Percentiles rank a stretch among this genome's conserved stretches.
These are phyloP conservation scores for Kryptolebias marmoratus DNA, from an alignment of 2,113 vertebrate species.

Conservation along the genomic window DNA sequence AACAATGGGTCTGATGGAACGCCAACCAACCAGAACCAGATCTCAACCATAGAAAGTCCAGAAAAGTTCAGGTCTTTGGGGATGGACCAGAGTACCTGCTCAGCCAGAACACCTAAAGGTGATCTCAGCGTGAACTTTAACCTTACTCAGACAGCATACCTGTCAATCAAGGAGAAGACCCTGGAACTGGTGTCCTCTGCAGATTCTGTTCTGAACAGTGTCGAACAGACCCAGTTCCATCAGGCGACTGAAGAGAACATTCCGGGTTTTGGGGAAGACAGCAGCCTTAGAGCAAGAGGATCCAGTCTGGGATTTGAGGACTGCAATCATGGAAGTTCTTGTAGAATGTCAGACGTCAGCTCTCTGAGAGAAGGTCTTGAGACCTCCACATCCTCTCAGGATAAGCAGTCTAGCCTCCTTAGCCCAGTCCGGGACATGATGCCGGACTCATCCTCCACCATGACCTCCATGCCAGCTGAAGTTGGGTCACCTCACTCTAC, in stretches of 20 bases:
- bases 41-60: conserved; percentile 60
- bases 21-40: conserved; percentile 8
- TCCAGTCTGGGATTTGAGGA: conserved; percentile 63
- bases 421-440: conserved; percentile 81
- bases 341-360: conserved; percentile 59
- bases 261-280: conserved; percentile 52
- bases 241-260: conserved; percentile 67
- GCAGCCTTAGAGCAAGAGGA: conserved; percentile 35
- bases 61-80: conserved; percentile 60
- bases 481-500: conserved; percentile 90
- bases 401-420: conserved; percentile 80
- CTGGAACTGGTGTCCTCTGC: conserved; percentile 81
- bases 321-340: conserved; percentile 39
- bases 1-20: not conserved
- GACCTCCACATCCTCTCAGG: conserved; percentile 69
- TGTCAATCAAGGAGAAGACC: conserved; percentile 77
- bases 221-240: conserved; percentile 78
- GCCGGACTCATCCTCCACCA: conserved; percentile 82
- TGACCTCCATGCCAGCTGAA: conserved; percentile 88
- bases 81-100: conserved; percentile 39
- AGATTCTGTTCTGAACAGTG: conserved; percentile 67
- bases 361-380: conserved; percentile 67
- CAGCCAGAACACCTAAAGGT: conserved; percentile 77
- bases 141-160: conserved; percentile 68
- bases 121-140: conserved; percentile 83